Evolutionary conservation across 2,113 vertebrate genomes (phyloP).

Genomic region (Asarcornis scutulata): DNA sequence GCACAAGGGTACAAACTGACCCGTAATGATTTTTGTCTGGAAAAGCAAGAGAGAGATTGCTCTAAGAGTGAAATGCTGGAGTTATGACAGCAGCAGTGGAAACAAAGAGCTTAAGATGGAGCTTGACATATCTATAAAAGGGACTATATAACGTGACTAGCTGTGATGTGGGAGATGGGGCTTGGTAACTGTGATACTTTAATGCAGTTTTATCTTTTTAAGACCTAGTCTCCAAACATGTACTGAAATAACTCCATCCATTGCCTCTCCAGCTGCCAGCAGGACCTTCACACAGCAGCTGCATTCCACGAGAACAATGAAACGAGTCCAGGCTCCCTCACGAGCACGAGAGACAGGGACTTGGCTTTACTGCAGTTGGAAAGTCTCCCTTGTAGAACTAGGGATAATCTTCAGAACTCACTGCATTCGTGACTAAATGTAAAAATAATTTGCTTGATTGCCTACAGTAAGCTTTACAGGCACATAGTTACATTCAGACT

Average conservation of each 20-base stretch:
- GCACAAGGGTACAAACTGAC: neutral
- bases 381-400: neutral
- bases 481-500: neutral
- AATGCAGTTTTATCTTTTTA: conserved; percentile 10
- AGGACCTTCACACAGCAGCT: conserved; percentile 15
- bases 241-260: conserved; percentile 4
- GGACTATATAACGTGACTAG: neutral
- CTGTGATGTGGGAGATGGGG: neutral
- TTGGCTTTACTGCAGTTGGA: conserved; percentile 3
- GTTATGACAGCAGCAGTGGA: neutral
- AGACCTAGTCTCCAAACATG: neutral
- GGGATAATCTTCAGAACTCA: neutral
- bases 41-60: neutral
- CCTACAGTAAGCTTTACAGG: neutral
- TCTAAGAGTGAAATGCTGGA: neutral
- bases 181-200: neutral
- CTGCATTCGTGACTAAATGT: neutral
- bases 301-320: conserved; percentile 23
- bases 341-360: neutral
- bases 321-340: neutral
- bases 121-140: neutral
- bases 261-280: conserved; percentile 8
- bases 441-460: neutral
- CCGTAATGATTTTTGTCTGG: neutral
- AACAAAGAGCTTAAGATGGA: neutral